phyloP scores from a whole-genome alignment of 2,113 vertebrate genomes.

The Charadrius vociferus region DNA sequence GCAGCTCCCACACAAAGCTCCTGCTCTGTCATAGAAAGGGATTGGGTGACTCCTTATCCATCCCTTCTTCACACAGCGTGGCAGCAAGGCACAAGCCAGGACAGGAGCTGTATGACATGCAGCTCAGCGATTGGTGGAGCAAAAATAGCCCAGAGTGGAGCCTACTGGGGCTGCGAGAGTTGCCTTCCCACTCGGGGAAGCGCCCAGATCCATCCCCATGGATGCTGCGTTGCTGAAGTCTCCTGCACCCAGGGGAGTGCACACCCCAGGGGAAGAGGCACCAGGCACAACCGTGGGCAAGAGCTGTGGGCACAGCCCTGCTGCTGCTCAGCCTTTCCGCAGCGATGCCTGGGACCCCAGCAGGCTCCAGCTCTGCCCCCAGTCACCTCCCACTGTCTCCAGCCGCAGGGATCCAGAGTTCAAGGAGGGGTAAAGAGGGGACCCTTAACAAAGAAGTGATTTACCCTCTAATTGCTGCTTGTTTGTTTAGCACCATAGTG shows the following conservation, averaged over 20 bases:
- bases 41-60: background rate
- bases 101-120: background rate
- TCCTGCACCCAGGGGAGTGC: background rate
- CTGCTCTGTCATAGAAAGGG: background rate
- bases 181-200: background rate
- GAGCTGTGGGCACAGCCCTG: background rate
- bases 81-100: background rate
- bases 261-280: background rate
- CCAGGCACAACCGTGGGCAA: rapidly evolving
- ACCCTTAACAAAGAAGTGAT: background rate
- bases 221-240: background rate
- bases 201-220: background rate
- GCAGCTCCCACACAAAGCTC: background rate
- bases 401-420: too few species aligned
- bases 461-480: background rate
- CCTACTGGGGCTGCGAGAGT: rapidly evolving
- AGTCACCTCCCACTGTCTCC: too few species aligned
- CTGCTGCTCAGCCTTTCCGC: background rate
- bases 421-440: too few species aligned
- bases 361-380: too few species aligned
- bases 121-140: background rate
- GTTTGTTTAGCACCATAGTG: background rate
- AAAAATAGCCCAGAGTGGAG: background rate
- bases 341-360: too few species aligned
- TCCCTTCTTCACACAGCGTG: background rate